phyloP scores from a whole-genome alignment of 2,797 vertebrate species.

The Pogoniulus pusillus region DNA sequence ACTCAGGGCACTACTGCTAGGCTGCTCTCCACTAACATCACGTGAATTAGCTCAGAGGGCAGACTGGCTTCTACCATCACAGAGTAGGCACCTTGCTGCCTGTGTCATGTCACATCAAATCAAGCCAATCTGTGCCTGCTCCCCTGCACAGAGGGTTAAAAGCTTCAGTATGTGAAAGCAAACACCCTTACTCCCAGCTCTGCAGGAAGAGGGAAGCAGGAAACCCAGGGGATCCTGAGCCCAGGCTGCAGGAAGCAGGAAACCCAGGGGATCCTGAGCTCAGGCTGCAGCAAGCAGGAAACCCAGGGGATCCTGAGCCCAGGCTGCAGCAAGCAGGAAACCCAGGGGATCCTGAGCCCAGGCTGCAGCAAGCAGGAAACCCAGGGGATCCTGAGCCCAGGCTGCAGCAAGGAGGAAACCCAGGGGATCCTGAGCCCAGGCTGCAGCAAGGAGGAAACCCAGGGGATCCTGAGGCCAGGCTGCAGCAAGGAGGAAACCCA shows the following conservation, averaged over 20 bases:
- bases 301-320: too few species aligned
- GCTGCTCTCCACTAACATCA: not conserved
- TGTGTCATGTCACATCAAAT: not conserved
- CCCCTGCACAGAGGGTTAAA: not conserved
- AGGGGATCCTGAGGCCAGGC: too few species aligned
- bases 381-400: too few species aligned
- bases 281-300: too few species aligned
- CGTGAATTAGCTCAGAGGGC: not conserved
- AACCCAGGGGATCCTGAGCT: too few species aligned
- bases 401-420: too few species aligned
- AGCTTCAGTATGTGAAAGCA: not conserved
- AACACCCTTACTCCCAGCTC: not conserved
- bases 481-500: too few species aligned
- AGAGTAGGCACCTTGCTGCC: not conserved
- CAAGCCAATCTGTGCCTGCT: not conserved
- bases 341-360: too few species aligned
- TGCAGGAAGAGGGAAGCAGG: not conserved
- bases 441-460: not conserved
- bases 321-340: too few species aligned
- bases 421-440: not conserved
- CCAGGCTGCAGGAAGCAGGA: too few species aligned
- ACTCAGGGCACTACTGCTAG: not conserved
- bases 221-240: too few species aligned
- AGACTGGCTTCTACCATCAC: fast-evolving
- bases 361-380: too few species aligned